Evolutionary conservation across 1,140 invertebrate genomes (phyloP), one percentile per base, ranked within the genome.

Genomic region (Neodiprion virginianus): DNA sequence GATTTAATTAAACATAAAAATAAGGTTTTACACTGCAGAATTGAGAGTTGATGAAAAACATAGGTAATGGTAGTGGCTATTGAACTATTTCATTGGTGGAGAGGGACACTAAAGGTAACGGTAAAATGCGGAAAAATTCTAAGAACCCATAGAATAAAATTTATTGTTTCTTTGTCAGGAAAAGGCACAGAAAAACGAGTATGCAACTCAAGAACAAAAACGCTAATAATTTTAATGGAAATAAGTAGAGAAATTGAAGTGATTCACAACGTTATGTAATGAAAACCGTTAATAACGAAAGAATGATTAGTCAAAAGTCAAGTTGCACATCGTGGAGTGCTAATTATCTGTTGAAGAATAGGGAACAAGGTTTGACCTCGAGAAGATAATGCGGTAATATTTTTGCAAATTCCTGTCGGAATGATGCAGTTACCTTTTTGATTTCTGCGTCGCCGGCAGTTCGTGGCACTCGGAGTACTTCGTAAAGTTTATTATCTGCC

Each of bases 401-500:
- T 11, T 11, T 48, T 40, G 47, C 8, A 10, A 48, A 49, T 1
- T 12, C 50, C 48, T 61, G 11, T 61, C 53, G 11, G 8, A 12
- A 49, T 10, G 12, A 7, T 75, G 11, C 50, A 81, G 83, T 90
- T 91, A 96, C 96, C 92, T 95, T 95, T 90, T 96, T 97, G 77
- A 97, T 96, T 90, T 97, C 95, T 14, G 90, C 89, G 81, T 95
- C 93, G 73, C 92, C 91, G 74, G 95, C 94, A 88, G 89, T 92
- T 89, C 92, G 93, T 75, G 89, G 86, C 70, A 97, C 95, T 75
- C 94, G 94, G 79, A 97, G 89, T 81, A 96, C 88, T 77, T 96
- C 94, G 84, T 97, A 97, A 76, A 97, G 90, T 86, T 94, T 93
- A 82, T 92, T 92, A 90, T 96, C 95, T 87, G 91, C 92, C 92